Evolutionary conservation across 2,888 invertebrate genomes (phyloP), one percentile per base, ranked within the genome.

Genomic region (Drosophila hamatofila): DNA sequence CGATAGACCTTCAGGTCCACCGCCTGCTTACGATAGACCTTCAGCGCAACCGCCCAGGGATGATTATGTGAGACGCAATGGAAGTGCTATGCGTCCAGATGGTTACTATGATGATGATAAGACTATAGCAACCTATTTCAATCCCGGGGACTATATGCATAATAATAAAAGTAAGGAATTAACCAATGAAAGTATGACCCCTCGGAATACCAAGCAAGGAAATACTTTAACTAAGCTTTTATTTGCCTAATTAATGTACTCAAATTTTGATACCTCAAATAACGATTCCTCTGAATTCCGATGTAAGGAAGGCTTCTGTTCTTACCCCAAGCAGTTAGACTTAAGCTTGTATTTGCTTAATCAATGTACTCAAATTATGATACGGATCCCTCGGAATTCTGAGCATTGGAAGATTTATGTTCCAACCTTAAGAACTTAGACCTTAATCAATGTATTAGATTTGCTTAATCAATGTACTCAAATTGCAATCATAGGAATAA

Each of bases 101-200:
- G 83, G 85, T 5, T 88, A 90, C 55, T 90, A 91, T 62, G 88
- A 89, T 44, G 91, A 91, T 48, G 92, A 92, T 55, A 92, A 92
- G 67, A 89, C 90, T 9, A 93, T 93, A 51, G 89, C 92, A 39
- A 93, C 93, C 1, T 93, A 90, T 66, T 93, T 93, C 58, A 93
- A 93, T 90, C 93, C 93, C 2, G 92, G 91, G 41, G 93, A 93
- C 46, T 93, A 93, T 7, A 78, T 88, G 67, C 80, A 88, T 14
- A 91, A 83, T 62, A 78, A 86, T 63, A 91, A 91, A 77, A 89
- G 92, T 93, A 78, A 91, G 92, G 18, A 0, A 6, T 4, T 12
- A 18, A 1, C 6, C 4, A 25, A 27, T 8, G 21, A 25, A n/a
- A 16, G 0, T 14, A 14, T 3, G 16, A 11, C 3, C 11, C 30